Percentiles rank a stretch among this genome's conserved stretches.
These are phyloP conservation scores for Xenopus petersii DNA, from an alignment of 2,797 vertebrate species.

Conservation along the genomic window DNA sequence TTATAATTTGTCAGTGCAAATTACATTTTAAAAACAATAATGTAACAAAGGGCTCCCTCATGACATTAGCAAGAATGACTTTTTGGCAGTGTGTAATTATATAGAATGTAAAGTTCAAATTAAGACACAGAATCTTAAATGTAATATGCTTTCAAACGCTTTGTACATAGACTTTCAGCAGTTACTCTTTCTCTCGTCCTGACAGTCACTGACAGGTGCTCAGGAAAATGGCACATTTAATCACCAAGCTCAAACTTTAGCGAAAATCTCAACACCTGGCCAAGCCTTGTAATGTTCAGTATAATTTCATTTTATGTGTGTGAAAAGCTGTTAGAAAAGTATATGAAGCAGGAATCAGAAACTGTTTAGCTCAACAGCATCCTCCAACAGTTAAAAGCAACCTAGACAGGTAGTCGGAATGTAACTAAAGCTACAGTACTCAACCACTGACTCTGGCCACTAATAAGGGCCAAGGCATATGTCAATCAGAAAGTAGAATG, in stretches of 20 bases:
- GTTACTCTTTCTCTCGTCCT: neutral
- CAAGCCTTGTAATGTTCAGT: too few species aligned
- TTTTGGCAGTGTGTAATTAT: constrained; percentile 13
- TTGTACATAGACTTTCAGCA: neutral
- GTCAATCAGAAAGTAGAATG: too few species aligned
- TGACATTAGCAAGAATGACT: constrained; percentile 15
- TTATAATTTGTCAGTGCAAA: constrained; percentile 16
- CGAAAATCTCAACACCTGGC: constrained; percentile 1
- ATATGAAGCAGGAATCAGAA: too few species aligned
- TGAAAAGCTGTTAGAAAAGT: neutral
- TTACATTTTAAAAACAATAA: constrained; percentile 22
- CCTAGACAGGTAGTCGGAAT: too few species aligned
- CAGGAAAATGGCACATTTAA: constrained; percentile 3
- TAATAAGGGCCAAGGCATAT: too few species aligned
- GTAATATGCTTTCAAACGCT: neutral
- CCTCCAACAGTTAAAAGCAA: too few species aligned
- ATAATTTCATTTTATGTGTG: neutral
- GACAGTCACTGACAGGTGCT: neutral
- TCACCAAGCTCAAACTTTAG: constrained; percentile 6
- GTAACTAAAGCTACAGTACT: too few species aligned
- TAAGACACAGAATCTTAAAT: constrained; percentile 7
- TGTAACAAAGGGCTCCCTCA: constrained; percentile 6
- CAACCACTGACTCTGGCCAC: too few species aligned
- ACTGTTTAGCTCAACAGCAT: too few species aligned
- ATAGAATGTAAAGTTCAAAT: constrained; percentile 17